Base-by-base conservation (phyloP, 2,888 invertebrate genomes). In the Leptopterna dolabrata region DNA sequence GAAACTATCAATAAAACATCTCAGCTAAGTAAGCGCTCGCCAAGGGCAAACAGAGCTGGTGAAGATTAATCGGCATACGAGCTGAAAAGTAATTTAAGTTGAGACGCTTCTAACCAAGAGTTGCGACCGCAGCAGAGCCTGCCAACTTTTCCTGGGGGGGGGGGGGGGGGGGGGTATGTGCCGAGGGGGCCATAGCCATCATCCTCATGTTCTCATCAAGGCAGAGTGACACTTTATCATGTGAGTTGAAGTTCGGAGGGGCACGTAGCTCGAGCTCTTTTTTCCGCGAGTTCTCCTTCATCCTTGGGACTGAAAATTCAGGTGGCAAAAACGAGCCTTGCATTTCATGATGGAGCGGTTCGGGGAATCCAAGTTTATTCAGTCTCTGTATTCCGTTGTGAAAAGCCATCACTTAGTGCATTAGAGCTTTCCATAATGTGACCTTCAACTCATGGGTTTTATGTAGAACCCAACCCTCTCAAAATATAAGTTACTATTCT, bases 61-160 rank as follows among this genome's bases (percentile, higher is more conserved):
- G 73, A 73, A 73, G 73, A 73, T 73, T 73, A 73, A 73, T 41
- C 73, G 73, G 73, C 41, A 24, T 63, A 63, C 63, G 24, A 63
- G 73, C 36, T 16, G 14, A 36, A 73, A 73, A 73, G 36, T 36
- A 73, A 73, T 73, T 73, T 73, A 73, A 73, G 36, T 73, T 73
- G 73, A 73, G 73, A 73, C 73, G 73, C 41, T 73, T 41, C 30
- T 63, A 63, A 24, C 63, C 24, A 63, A 24, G 27, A 63, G 63
- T 24, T 63, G 4, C 24, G 11, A 24, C 63, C 63, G 63, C 63
- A 27, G 27, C 19, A 11, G 63, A 27, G 63, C 63, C 63, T 63
- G 24, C 4, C 63, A 63, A 63, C 63, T 63, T 63, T 27, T 24
- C 63, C 11, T 11, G 1, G 63, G 7, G 11, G 24, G 27, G 3